Evolutionary conservation across 2,113 vertebrate genomes (phyloP), one percentile per base, ranked within the genome.

Genomic region (Oryzias celebensis): DNA sequence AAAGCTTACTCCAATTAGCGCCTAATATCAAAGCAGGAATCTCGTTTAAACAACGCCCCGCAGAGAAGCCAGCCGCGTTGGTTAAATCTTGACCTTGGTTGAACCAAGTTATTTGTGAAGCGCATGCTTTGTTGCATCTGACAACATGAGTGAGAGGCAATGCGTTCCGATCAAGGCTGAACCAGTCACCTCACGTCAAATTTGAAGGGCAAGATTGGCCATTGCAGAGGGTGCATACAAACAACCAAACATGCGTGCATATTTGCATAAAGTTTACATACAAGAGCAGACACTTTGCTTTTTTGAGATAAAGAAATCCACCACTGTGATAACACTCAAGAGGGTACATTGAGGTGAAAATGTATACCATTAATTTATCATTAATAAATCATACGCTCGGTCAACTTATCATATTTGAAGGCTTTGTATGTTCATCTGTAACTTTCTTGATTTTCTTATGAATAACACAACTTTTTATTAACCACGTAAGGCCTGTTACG

Each of bases 261-360:
- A 89, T 91, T 91, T 85, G 89, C 91, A 92, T 90, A 82, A 77
- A 82, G 83, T 91, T 92, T 89, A 88, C 88, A 90, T 91, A 91
- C 18, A 54, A 68, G 48, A 59, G 51, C 60, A 52, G 31, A 24
- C 41, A 51, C 65, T 68, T 62, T 13, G 60, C 55, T 58, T 68
- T 72, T 65, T 24, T 52, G 24, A 75, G 24, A 70, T 60, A 28
- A 2, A 71, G 49, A 71, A 77, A 65, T 24, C 49, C 41, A 14
- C 20, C 8, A 17, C 26, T 48, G n/a, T 14, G 45, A 78, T 65
- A 52, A 23, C 53, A 61, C 55, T 59, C 28, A 31, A 51, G 54
- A 10, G 47, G 41, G 26, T 73, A 31, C 77, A 16, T 0, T 28
- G 26, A 65, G 57, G 15, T 51, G 65, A 36, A 52, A 36, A 36